These are phyloP conservation scores for Delia radicum DNA, from an alignment of 1,140 invertebrate genomes.

Conservation along the genomic window DNA sequence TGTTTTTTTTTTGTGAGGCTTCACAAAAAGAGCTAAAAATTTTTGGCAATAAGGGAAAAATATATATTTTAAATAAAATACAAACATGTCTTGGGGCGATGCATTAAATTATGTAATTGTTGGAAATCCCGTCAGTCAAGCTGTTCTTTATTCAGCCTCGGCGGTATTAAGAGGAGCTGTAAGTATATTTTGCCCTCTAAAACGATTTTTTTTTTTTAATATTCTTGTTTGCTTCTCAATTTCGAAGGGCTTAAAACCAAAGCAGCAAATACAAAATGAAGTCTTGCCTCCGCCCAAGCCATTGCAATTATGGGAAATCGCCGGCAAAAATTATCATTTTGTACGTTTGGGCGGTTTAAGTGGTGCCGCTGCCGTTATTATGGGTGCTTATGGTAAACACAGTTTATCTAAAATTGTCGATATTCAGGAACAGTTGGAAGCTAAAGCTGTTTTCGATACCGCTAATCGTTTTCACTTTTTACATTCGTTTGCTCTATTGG, in stretches of 20 bases:
- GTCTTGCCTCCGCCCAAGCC: slow-evolving; percentile 32
- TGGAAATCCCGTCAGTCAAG: slow-evolving; percentile 46
- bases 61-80: neutral
- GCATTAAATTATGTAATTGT: slow-evolving; percentile 45
- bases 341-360: slow-evolving; percentile 73
- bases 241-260: slow-evolving; percentile 43
- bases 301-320: slow-evolving; percentile 63
- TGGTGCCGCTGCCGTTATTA: slow-evolving; percentile 80
- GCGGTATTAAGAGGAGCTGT: slow-evolving; percentile 39
- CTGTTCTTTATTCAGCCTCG: slow-evolving; percentile 34
- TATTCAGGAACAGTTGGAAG: slow-evolving; percentile 65
- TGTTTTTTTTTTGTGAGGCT: neutral
- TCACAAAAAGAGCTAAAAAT: neutral
- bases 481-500: slow-evolving; percentile 80
- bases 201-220: neutral
- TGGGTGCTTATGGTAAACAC: slow-evolving; percentile 91
- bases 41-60: no score
- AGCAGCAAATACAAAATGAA: slow-evolving; percentile 29
- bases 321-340: slow-evolving; percentile 64
- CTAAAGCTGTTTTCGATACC: slow-evolving; percentile 78
- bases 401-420: slow-evolving; percentile 63
- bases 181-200: no score
- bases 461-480: slow-evolving; percentile 89
- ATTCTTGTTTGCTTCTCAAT: neutral
- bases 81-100: slow-evolving; percentile 40